Conservation (phyloP, 2,888 invertebrate species). For the Sisyra nigra region DNA sequence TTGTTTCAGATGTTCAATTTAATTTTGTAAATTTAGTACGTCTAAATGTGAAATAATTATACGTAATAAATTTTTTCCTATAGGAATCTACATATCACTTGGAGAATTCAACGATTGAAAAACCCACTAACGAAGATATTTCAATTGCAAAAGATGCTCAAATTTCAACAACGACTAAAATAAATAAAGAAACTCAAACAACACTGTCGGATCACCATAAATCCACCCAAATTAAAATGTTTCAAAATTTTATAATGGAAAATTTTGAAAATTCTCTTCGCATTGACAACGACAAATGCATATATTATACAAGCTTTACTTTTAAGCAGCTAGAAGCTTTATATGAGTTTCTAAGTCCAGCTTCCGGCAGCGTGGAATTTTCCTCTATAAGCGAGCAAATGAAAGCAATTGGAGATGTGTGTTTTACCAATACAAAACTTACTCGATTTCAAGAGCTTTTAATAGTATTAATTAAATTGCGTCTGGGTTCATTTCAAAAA, state of each 20-base stretch:
- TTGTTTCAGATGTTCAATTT: no score
- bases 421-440: neutral
- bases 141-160: no score
- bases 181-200: neutral
- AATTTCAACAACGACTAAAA: neutral
- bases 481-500: neutral
- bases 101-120: no score
- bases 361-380: neutral
- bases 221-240: neutral
- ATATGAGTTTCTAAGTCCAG: neutral
- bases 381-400: neutral
- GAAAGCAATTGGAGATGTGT: neutral
- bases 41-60: no score
- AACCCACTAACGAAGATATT: no score
- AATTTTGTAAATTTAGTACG: no score
- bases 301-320: conserved; percentile 1
- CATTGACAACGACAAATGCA: neutral
- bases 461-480: conserved; percentile 1
- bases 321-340: neutral
- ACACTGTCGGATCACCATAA: no score
- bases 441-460: neutral
- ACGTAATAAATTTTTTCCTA: no score
- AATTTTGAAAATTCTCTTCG: conserved; percentile 1
- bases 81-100: no score
- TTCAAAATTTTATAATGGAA: neutral